Percentiles rank a stretch among this genome's conserved stretches.
Evolutionary conservation across 1,140 invertebrate genomes (phyloP).

Genomic region (Macrostomum lignano): DNA sequence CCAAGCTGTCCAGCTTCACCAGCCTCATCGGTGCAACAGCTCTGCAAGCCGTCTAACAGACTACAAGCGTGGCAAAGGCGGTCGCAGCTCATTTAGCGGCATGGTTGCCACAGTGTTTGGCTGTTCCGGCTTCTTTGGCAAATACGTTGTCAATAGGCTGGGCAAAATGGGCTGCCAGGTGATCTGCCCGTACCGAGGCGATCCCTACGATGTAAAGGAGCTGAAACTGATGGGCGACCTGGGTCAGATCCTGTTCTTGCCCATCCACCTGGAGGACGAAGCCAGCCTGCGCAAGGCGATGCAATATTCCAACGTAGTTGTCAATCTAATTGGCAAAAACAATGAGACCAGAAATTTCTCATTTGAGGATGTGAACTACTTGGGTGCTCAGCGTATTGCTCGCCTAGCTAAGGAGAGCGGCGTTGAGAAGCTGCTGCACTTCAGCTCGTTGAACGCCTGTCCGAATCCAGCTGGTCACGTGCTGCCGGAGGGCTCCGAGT

Average conservation of each 20-base stretch:
- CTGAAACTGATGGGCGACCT: slow-evolving; percentile 65
- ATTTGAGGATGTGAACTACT: slow-evolving; percentile 19
- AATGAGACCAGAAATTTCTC: slow-evolving; percentile 43
- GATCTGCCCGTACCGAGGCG: slow-evolving; percentile 64
- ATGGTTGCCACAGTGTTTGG: slow-evolving; percentile 89
- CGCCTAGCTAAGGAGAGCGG: slow-evolving; percentile 25
- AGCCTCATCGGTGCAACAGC: too few species aligned
- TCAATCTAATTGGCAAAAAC: slow-evolving; percentile 69
- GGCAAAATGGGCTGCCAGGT: slow-evolving; percentile 49
- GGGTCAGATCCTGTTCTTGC: slow-evolving; percentile 62
- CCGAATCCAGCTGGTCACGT: slow-evolving; percentile 14
- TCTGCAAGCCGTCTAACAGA: slow-evolving; percentile 33
- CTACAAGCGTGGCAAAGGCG: slow-evolving; percentile 58
- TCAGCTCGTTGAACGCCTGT: slow-evolving; percentile 28
- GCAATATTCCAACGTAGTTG: slow-evolving; percentile 80
- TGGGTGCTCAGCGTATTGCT: slow-evolving; percentile 24
- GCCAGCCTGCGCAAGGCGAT: slow-evolving; percentile 55
- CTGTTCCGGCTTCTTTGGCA: slow-evolving; percentile 53
- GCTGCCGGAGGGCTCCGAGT: slow-evolving; percentile 14
- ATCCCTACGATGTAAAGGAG: slow-evolving; percentile 42
- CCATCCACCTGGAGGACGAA: slow-evolving; percentile 54
- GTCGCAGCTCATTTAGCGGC: slow-evolving; percentile 76
- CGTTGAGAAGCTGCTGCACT: slow-evolving; percentile 29
- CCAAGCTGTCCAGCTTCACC: too few species aligned
- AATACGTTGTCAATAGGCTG: slow-evolving; percentile 51